Percentiles rank a stretch among this genome's conserved stretches.
Evolutionary conservation across 2,113 vertebrate genomes (phyloP).

Genomic region (Gadus macrocephalus): DNA sequence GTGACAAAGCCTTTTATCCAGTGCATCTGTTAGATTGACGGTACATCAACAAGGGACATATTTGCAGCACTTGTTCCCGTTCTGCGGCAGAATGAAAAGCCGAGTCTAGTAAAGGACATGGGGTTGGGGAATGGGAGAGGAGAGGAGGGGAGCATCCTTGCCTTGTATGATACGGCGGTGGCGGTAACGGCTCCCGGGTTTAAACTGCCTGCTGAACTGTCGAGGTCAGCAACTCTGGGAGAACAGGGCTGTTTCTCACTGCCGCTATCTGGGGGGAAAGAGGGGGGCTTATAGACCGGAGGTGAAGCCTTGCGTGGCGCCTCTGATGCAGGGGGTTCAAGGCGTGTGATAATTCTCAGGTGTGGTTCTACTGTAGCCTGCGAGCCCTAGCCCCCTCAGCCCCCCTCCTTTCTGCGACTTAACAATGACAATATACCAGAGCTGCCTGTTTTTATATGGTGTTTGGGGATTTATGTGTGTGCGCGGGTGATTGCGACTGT

Average conservation of each 20-base stretch:
- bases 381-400: conserved; percentile 15
- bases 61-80: conserved; percentile 24
- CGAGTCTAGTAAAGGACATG: neutral
- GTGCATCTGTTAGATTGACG: neutral
- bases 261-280: conserved; percentile 39
- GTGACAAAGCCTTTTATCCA: neutral
- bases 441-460: neutral
- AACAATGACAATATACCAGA: conserved; percentile 28
- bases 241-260: conserved; percentile 6
- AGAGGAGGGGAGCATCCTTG: too few relatives aligned
- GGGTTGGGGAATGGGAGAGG: too few relatives aligned
- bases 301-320: conserved; percentile 37
- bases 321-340: conserved; percentile 55
- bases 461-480: conserved; percentile 13
- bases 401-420: conserved; percentile 12
- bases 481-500: neutral
- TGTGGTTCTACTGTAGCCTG: conserved; percentile 40
- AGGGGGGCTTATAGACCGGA: conserved; percentile 44
- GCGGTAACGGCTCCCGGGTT: conserved; percentile 36
- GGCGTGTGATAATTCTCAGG: conserved; percentile 46
- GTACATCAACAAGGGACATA: neutral
- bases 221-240: conserved; percentile 49
- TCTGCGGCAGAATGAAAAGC: conserved; percentile 9
- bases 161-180: too few relatives aligned
- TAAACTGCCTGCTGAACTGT: conserved; percentile 45